phyloP scores from a whole-genome alignment of 2,888 invertebrate genomes.

The Pelosia muscerda region DNA sequence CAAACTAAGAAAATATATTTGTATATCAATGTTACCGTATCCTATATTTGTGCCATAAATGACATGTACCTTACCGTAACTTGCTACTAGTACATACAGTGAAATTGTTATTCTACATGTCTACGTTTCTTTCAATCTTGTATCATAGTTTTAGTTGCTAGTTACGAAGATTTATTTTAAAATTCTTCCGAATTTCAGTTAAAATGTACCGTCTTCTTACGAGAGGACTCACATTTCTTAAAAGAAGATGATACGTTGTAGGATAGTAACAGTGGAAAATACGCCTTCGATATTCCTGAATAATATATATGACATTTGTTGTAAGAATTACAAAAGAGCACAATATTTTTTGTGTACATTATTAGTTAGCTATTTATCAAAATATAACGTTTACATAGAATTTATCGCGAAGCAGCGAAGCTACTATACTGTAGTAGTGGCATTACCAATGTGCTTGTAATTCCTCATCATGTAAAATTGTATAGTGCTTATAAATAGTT shows the following conservation, averaged over 20 bases:
- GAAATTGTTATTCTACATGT: conserved; percentile 30
- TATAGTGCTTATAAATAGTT: conserved; percentile 82
- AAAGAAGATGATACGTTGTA: conserved; percentile 35
- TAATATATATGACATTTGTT: conserved; percentile 40
- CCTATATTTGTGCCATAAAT: conserved; percentile 49
- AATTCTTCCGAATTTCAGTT: conserved; percentile 40
- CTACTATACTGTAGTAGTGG: conserved; percentile 52
- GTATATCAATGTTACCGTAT: conserved; percentile 51
- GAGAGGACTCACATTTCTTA: no score
- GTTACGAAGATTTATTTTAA: conserved; percentile 44
- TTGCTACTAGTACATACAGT: conserved; percentile 38
- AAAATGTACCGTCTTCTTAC: no score
- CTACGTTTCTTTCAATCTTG: conserved; percentile 29
- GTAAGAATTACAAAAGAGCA: conserved; percentile 55
- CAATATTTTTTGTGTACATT: conserved; percentile 64
- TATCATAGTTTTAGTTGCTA: conserved; percentile 48
- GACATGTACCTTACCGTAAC: conserved; percentile 31
- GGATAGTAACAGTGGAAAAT: conserved; percentile 34
- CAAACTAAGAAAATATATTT: conserved; percentile 39
- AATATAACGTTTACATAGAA: conserved; percentile 46
- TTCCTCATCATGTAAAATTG: conserved; percentile 77
- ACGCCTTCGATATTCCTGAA: conserved; percentile 41
- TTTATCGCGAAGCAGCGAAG: conserved; percentile 43
- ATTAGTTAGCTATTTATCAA: conserved; percentile 63
- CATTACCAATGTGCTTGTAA: conserved; percentile 70